Evolutionary conservation across 2,113 vertebrate species (phyloP).

Genomic region (Okapia johnstoni): DNA sequence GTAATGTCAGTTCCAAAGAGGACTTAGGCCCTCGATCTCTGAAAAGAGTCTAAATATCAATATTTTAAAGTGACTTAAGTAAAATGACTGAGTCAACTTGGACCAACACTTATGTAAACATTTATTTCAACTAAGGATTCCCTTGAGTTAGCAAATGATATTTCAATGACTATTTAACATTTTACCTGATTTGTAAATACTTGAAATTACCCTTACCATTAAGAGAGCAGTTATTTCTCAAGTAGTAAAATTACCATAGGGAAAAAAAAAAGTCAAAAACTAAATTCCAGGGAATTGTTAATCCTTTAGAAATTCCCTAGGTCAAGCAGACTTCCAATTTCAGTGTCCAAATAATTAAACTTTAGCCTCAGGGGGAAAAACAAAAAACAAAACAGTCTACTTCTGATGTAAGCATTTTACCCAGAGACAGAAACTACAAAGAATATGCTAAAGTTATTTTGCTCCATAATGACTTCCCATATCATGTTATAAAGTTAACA

Average conservation of each 20-base stretch:
- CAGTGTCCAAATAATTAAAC: background rate
- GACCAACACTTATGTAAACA: background rate
- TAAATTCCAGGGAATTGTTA: background rate
- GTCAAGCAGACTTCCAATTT: background rate
- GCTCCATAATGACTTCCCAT: background rate
- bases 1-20: background rate
- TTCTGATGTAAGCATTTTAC: background rate
- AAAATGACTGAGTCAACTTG: background rate
- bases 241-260: background rate
- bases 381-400: background rate
- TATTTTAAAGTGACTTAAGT: background rate
- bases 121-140: background rate
- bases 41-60: background rate
- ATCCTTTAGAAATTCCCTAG: background rate
- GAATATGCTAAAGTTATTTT: background rate
- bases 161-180: background rate
- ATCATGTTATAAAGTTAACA: background rate
- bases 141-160: background rate
- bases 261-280: background rate
- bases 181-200: background rate
- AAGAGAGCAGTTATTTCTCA: background rate
- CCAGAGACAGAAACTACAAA: background rate
- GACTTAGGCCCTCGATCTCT: background rate
- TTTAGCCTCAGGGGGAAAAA: background rate
- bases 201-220: background rate